Conservation (phyloP, 2,888 invertebrate species). For the Caenorhabditis uteleia region DNA sequence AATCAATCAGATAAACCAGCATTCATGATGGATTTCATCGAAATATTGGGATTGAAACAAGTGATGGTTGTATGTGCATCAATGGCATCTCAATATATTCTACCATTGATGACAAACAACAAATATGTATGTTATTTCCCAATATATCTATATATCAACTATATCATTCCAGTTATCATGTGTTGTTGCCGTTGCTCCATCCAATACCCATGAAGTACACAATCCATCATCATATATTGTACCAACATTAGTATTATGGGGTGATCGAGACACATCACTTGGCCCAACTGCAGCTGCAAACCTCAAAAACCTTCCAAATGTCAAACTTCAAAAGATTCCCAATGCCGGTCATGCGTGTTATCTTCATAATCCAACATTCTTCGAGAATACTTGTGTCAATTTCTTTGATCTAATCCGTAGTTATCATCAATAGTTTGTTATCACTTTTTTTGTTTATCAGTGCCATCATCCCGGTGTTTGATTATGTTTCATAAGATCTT, state of each 20-base stretch:
- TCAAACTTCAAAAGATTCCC: conserved; percentile 39
- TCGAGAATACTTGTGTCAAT: conserved; percentile 48
- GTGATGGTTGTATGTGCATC: conserved; percentile 50
- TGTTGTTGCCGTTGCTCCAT: conserved; percentile 52
- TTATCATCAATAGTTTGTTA: conserved; percentile 25
- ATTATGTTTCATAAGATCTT: conserved; percentile 2
- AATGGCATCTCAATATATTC: conserved; percentile 53
- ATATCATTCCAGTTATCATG: conserved; percentile 33
- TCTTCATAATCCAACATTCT: conserved; percentile 51
- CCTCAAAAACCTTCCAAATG: conserved; percentile 42
- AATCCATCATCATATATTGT: conserved; percentile 35
- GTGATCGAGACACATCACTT: conserved; percentile 44
- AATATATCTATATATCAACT: neutral
- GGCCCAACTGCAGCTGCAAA: conserved; percentile 55
- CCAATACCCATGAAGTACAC: conserved; percentile 50
- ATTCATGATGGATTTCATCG: conserved; percentile 42
- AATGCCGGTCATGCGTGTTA: conserved; percentile 54
- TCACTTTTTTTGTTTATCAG: neutral
- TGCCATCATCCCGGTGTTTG: conserved; percentile 23
- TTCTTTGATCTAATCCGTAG: conserved; percentile 55
- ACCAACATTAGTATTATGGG: conserved; percentile 52
- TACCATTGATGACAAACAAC: conserved; percentile 42
- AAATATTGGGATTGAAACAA: conserved; percentile 42
- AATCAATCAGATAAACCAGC: conserved; percentile 33
- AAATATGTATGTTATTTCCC: conserved; percentile 11